These are phyloP conservation scores for Psammodynastes pulverulentus DNA, from an alignment of 2,113 vertebrate species.

Conservation along the genomic window DNA sequence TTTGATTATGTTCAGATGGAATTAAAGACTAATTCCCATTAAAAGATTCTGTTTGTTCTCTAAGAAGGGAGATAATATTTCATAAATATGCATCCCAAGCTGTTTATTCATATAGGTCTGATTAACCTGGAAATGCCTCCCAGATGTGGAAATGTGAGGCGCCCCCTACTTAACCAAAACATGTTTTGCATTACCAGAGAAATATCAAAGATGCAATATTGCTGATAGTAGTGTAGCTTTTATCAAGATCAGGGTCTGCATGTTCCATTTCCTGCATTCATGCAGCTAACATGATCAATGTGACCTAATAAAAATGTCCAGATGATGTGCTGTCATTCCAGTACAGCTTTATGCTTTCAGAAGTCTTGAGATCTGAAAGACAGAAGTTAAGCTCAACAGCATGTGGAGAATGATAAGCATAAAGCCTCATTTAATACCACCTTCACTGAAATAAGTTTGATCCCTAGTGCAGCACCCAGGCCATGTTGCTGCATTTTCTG, in stretches of 20 bases:
- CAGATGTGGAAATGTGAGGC: not conserved
- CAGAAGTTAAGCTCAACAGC: constrained; percentile 36
- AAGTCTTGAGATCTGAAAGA: constrained; percentile 7
- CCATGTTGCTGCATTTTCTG: constrained; percentile 63
- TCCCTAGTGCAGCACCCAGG: constrained; percentile 24
- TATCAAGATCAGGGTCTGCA: not conserved
- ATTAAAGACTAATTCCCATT: constrained; percentile 9
- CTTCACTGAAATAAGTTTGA: constrained; percentile 51
- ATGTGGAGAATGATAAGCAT: constrained; percentile 63
- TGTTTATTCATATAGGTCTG: not conserved
- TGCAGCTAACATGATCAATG: not conserved
- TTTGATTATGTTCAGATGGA: constrained; percentile 14
- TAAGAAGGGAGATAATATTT: constrained; percentile 4
- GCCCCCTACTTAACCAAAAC: not conserved
- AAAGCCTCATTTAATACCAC: constrained; percentile 62
- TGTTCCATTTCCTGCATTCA: not conserved
- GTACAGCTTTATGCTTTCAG: not conserved
- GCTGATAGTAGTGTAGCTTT: not conserved
- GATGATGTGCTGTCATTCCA: accelerated
- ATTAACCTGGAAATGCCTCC: not conserved
- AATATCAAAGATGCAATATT: not conserved
- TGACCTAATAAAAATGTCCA: not conserved
- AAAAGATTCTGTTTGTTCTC: constrained; percentile 20
- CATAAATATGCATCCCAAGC: not conserved
- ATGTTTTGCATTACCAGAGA: not conserved